A percentile compares a stretch with the other conserved stretches of the same genome.
Evolutionary conservation across 2,113 vertebrate species (phyloP).

Genomic region (Grallaria varia): DNA sequence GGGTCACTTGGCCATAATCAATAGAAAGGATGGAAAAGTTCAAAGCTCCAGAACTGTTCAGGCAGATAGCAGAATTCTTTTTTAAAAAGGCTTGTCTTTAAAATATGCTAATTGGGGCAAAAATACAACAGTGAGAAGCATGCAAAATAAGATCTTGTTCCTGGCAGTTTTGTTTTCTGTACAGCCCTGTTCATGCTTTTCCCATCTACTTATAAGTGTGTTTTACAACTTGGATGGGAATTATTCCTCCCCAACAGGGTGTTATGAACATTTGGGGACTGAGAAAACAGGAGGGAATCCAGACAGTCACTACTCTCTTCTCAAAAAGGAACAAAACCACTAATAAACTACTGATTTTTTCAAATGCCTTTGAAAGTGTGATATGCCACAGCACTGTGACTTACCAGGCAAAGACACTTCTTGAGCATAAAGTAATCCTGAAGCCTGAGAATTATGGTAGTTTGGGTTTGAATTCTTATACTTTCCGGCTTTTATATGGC

Average conservation of each 20-base stretch:
- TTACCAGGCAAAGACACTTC: not conserved
- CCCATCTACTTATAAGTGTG: conserved; percentile 38
- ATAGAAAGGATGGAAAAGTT: conserved; percentile 64
- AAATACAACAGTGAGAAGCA: conserved; percentile 37
- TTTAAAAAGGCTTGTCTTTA: conserved; percentile 36
- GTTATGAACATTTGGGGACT: conserved; percentile 2
- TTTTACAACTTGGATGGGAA: conserved; percentile 44
- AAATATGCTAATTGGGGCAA: conserved; percentile 69
- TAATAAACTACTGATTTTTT: not conserved
- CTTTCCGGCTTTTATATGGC: not conserved
- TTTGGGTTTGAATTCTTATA: not conserved
- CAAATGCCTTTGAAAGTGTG: not conserved
- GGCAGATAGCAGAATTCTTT: conserved; percentile 21
- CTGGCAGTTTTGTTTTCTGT: conserved; percentile 11
- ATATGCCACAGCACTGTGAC: not conserved
- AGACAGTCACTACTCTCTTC: not conserved
- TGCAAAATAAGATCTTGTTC: conserved; percentile 48
- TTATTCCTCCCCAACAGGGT: conserved; percentile 31
- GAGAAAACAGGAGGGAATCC: not conserved
- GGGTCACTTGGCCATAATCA: conserved; percentile 72
- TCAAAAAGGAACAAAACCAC: not conserved
- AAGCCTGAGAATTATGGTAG: not conserved
- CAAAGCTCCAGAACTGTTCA: conserved; percentile 55
- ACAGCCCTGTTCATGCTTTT: conserved; percentile 38
- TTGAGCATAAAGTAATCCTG: not conserved